These are phyloP conservation scores for Stichopus chloronotus DNA, from an alignment of 35 echinoderm and acorn worm genomes.

Conservation along the genomic window DNA sequence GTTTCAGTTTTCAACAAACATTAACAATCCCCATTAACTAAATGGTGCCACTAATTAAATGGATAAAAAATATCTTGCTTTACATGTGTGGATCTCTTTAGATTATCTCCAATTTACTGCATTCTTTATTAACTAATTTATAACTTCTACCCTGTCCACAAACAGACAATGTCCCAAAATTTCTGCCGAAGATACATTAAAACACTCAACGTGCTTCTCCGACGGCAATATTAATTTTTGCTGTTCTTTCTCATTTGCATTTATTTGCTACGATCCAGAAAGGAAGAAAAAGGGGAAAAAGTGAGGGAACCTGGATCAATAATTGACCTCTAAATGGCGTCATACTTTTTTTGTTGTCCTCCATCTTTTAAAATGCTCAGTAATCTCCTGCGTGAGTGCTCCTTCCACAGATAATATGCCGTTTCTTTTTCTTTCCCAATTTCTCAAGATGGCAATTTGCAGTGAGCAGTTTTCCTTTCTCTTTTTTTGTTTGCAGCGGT, in stretches of 20 bases:
- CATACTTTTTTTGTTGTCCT: conserved; percentile 36
- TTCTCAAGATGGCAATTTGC: conserved; percentile 30
- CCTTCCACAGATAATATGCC: conserved; percentile 9
- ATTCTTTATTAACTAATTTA: conserved; percentile 13
- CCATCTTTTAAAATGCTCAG: not conserved
- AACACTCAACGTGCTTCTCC: not conserved
- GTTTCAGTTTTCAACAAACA: too few relatives aligned
- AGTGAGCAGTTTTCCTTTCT: not conserved
- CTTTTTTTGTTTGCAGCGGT: too few relatives aligned
- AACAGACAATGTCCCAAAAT: not conserved
- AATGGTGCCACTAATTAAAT: too few relatives aligned
- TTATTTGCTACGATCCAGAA: not conserved
- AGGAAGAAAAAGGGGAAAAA: not conserved
- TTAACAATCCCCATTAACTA: too few relatives aligned
- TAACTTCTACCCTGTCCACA: not conserved
- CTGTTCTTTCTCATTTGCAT: conserved; percentile 24
- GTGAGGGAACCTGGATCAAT: conserved; percentile 22
- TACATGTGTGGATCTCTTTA: too few relatives aligned
- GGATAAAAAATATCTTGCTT: too few relatives aligned
- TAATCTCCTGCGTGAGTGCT: conserved; percentile 33
- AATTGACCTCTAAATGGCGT: conserved; percentile 55
- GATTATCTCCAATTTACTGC: not conserved
- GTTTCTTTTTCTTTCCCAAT: not conserved
- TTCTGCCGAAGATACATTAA: not conserved
- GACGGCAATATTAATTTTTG: conserved; percentile 31